Evolutionary conservation across 37 sponge, comb jelly and placozoan genomes (phyloP).

Genomic region (Cliona cf. orientalis): DNA sequence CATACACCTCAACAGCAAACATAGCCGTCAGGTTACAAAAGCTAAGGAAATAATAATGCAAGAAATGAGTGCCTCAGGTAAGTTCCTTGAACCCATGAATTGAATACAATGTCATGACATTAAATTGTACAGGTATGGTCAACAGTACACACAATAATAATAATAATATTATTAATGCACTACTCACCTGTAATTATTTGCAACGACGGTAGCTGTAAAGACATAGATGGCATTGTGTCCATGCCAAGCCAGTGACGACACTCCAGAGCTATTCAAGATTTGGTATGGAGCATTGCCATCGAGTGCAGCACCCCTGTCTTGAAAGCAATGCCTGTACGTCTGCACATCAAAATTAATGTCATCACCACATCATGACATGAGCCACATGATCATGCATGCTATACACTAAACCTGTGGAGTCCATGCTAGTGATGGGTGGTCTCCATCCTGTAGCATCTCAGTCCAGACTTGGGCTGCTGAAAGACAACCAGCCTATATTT

Average conservation of each 20-base stretch:
- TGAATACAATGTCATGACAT: too few species aligned
- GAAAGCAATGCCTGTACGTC: slow-evolving; percentile 29
- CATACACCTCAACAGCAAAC: slow-evolving; percentile 49
- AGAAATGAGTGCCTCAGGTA: too few species aligned
- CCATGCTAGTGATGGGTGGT: slow-evolving; percentile 28
- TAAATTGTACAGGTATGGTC: neutral
- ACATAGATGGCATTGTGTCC: slow-evolving; percentile 37
- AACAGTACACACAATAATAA: neutral
- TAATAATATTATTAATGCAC: neutral
- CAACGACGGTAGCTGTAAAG: slow-evolving; percentile 35
- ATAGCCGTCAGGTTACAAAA: slow-evolving; percentile 32
- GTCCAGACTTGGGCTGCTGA: slow-evolving; percentile 21
- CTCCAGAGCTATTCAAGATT: slow-evolving; percentile 42
- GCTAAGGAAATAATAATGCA: neutral
- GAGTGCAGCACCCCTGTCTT: neutral
- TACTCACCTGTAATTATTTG: slow-evolving; percentile 24
- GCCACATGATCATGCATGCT: neutral
- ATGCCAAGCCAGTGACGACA: slow-evolving; percentile 22
- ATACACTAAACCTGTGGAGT: slow-evolving; percentile 19
- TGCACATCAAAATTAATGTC: too few species aligned
- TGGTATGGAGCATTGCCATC: neutral
- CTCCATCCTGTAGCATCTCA: slow-evolving; percentile 14
- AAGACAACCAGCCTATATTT: slow-evolving; percentile 20
- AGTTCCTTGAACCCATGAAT: too few species aligned
- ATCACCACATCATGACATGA: too few species aligned